These are phyloP conservation scores for Amphipoea lucens DNA, from an alignment of 2,888 invertebrate genomes.

Conservation along the genomic window DNA sequence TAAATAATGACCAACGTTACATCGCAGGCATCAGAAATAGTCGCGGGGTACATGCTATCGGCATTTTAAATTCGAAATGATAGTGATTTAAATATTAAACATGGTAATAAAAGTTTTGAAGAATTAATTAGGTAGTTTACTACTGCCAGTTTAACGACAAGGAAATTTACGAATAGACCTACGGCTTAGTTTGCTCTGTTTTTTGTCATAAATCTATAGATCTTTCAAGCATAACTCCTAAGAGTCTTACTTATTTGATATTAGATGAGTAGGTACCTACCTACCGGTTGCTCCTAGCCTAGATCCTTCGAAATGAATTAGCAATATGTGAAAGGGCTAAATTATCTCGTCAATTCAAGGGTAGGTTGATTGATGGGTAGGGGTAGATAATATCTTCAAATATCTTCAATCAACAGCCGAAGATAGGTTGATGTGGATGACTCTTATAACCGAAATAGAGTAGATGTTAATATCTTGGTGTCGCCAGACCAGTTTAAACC, in stretches of 20 bases:
- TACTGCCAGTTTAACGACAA: constrained; percentile 33
- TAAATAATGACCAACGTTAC: constrained; percentile 82
- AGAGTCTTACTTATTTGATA: not conserved
- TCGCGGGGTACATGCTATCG: constrained; percentile 70
- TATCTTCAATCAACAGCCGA: not conserved
- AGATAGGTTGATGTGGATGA: not conserved
- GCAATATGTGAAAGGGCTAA: not conserved
- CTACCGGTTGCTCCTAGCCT: not conserved
- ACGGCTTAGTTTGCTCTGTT: constrained; percentile 6
- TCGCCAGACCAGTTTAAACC: not conserved
- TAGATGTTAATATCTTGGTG: not conserved
- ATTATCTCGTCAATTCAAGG: not conserved
- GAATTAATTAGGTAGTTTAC: constrained; percentile 31
- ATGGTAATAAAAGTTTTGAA: constrained; percentile 54
- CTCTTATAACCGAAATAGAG: not conserved
- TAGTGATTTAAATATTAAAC: constrained; percentile 61
- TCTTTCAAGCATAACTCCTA: not conserved
- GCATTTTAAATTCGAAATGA: constrained; percentile 75
- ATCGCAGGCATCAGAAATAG: constrained; percentile 77
- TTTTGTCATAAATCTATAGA: not conserved
- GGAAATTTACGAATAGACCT: constrained; percentile 19
- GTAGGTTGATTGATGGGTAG: not conserved
- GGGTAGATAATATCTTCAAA: not conserved
- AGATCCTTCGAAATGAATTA: not conserved
- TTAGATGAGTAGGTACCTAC: too few species aligned